Evolutionary conservation across 2,113 vertebrate species (phyloP).

Genomic region (Aldabrachelys gigantea): DNA sequence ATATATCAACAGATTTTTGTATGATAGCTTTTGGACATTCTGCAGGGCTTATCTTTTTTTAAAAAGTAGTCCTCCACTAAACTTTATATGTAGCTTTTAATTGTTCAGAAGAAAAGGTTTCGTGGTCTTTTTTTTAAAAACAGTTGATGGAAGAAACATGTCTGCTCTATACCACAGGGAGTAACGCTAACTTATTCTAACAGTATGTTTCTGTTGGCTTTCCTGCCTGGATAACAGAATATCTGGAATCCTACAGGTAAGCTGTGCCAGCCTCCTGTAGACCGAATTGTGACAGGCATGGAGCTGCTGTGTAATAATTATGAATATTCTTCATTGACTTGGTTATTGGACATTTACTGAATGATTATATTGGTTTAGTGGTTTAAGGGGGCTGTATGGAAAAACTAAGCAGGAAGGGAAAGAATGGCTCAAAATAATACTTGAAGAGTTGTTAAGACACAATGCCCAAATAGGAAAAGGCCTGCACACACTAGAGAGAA

Average conservation of each 20-base stretch:
- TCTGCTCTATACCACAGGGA: not conserved
- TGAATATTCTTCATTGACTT: not conserved
- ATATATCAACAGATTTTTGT: not conserved
- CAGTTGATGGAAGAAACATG: not conserved
- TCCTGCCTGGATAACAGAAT: not conserved
- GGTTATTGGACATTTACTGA: not conserved
- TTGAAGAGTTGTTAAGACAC: not conserved
- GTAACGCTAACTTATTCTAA: not conserved
- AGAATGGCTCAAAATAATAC: not conserved
- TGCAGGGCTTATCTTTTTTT: not conserved
- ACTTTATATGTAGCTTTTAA: not conserved
- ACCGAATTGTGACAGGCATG: not conserved
- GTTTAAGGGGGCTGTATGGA: too few relatives aligned
- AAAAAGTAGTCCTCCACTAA: not conserved
- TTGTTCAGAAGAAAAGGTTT: not conserved
- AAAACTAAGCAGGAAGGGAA: not conserved
- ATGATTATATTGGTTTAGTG: not conserved
- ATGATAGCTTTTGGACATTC: not conserved
- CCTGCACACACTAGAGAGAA: not conserved
- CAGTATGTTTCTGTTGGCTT: not conserved
- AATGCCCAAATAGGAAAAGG: not conserved
- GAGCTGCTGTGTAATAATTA: not conserved
- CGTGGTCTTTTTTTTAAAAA: not conserved
- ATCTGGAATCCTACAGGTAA: not conserved
- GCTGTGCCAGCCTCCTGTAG: not conserved